Percentiles rank a stretch among this genome's conserved stretches.
phyloP scores from a whole-genome alignment of 2,888 invertebrate genomes.

The Eurois occulta region DNA sequence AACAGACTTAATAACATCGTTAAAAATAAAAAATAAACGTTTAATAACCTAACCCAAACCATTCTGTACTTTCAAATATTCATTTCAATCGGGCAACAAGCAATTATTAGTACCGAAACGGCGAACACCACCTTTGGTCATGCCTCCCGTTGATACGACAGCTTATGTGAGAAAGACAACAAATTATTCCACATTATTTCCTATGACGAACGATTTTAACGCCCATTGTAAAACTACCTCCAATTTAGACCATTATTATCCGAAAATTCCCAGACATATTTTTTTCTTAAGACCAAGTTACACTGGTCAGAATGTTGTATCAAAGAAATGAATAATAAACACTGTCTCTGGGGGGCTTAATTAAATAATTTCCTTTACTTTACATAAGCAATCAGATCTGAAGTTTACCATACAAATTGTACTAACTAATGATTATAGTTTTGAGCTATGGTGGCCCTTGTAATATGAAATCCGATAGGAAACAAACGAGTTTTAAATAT shows the following conservation, averaged over 20 bases:
- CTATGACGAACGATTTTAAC: slow-evolving; percentile 66
- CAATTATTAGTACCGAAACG: slow-evolving; percentile 52
- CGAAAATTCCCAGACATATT: background rate
- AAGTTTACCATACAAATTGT: slow-evolving; percentile 81
- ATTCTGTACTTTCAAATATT: slow-evolving; percentile 51
- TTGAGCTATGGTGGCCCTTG: slow-evolving; percentile 75
- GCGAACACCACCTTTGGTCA: slow-evolving; percentile 4
- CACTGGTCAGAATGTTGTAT: slow-evolving; percentile 23
- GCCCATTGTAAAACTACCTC: slow-evolving; percentile 63
- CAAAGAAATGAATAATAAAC: slow-evolving; percentile 78
- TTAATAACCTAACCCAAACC: slow-evolving; percentile 28
- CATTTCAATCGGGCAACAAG: slow-evolving; percentile 56
- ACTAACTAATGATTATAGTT: slow-evolving; percentile 74
- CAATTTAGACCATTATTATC: background rate
- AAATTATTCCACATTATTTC: slow-evolving; percentile 76
- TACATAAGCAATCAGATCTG: slow-evolving; percentile 62
- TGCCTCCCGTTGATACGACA: slow-evolving; percentile 75
- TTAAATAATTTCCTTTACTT: slow-evolving; percentile 80
- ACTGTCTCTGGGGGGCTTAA: slow-evolving; percentile 78
- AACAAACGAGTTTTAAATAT: slow-evolving; percentile 66
- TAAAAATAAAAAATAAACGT: slow-evolving; percentile 46
- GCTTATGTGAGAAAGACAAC: slow-evolving; percentile 79
- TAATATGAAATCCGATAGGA: slow-evolving; percentile 79
- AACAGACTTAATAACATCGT: slow-evolving; percentile 57
- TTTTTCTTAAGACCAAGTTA: slow-evolving; percentile 20